phyloP scores from a whole-genome alignment of 92 coral and sea anemone genomes.

The Epizoanthus rinbou region DNA sequence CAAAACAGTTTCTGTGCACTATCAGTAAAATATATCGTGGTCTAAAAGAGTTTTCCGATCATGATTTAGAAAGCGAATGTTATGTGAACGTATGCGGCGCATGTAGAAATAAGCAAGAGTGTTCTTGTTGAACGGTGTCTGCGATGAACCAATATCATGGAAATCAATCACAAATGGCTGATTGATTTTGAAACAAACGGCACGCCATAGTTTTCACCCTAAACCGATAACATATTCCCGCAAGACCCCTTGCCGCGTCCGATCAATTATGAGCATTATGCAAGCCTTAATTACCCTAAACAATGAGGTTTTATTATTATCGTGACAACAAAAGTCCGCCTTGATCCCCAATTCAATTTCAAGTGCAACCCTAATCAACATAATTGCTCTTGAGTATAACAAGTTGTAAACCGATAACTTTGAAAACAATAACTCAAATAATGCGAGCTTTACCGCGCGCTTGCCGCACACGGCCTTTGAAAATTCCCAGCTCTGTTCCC shows the following conservation, averaged over 20 bases:
- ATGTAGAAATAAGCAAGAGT: too few relatives aligned
- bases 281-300: constrained; percentile 14
- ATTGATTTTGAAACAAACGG: too few relatives aligned
- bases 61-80: too few relatives aligned
- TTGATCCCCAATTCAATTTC: constrained; percentile 18
- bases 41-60: too few relatives aligned
- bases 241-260: not conserved
- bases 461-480: not conserved
- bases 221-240: too few relatives aligned
- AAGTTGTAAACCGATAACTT: constrained; percentile 3
- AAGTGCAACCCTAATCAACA: constrained; percentile 35
- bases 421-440: constrained; percentile 1
- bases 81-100: too few relatives aligned
- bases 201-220: too few relatives aligned
- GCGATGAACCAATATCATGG: too few relatives aligned
- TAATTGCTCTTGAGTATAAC: constrained; percentile 22
- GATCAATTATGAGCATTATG: constrained; percentile 1
- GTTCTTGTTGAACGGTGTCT: too few relatives aligned
- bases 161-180: too few relatives aligned
- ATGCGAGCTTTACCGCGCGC: not conserved
- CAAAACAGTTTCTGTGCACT: too few relatives aligned
- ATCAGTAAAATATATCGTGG: too few relatives aligned
- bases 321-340: constrained; percentile 12
- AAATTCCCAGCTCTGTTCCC: not conserved
- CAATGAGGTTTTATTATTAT: not conserved